A percentile compares a stretch with the other conserved stretches of the same genome.
phyloP scores from a whole-genome alignment of 2,797 vertebrate genomes.

The Danio choprae region DNA sequence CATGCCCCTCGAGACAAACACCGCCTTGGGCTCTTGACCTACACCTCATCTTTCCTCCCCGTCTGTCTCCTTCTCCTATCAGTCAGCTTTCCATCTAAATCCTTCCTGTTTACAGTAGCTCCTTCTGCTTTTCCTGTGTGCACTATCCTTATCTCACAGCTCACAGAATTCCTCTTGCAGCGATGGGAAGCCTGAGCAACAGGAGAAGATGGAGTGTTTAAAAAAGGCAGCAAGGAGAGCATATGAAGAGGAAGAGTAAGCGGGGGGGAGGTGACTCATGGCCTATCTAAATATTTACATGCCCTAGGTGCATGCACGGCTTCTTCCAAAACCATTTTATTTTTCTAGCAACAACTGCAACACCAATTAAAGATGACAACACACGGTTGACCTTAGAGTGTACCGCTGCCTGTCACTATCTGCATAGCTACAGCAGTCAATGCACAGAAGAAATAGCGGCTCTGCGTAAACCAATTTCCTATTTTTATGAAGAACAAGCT shows the following conservation, averaged over 20 bases:
- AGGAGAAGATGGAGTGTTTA: slow-evolving; percentile 55
- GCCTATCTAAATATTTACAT: slow-evolving; percentile 78
- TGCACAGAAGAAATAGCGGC: slow-evolving; percentile 16
- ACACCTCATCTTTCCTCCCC: slow-evolving; percentile 18
- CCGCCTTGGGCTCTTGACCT: slow-evolving; percentile 33
- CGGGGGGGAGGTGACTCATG: slow-evolving; percentile 65
- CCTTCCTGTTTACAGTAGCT: slow-evolving; percentile 50
- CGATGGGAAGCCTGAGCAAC: slow-evolving; percentile 73
- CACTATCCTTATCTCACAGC: slow-evolving; percentile 72
- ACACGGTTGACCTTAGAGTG: slow-evolving; percentile 40
- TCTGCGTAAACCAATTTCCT: slow-evolving; percentile 28
- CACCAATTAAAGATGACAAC: slow-evolving; percentile 52
- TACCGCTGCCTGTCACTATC: slow-evolving; percentile 29
- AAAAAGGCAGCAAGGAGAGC: slow-evolving; percentile 11
- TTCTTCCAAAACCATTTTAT: slow-evolving; percentile 72
- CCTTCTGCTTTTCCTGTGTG: slow-evolving; percentile 24
- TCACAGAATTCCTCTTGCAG: slow-evolving; percentile 75
- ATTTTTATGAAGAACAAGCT: slow-evolving; percentile 24
- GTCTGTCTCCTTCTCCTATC: slow-evolving; percentile 46
- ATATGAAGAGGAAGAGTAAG: slow-evolving; percentile 27
- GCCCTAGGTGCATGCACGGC: slow-evolving; percentile 63
- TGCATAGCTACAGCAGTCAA: slow-evolving; percentile 20
- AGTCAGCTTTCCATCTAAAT: slow-evolving; percentile 63
- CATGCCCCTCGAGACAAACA: slow-evolving; percentile 36
- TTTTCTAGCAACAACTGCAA: slow-evolving; percentile 70